Evolutionary conservation across 2,888 invertebrate genomes (phyloP).

Genomic region (Rhopalosiphum nymphaeae): DNA sequence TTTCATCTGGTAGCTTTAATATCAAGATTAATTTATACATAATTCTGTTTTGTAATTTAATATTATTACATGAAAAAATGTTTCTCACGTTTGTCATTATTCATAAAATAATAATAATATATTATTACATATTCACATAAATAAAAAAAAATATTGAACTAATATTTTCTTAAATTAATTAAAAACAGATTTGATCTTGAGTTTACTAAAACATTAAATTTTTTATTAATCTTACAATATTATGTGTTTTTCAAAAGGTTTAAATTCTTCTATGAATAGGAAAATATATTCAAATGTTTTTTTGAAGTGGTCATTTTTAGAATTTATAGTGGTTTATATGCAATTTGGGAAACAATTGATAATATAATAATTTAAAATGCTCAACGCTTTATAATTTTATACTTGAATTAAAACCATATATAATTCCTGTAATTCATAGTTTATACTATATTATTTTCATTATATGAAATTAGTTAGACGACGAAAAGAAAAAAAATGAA

Average conservation of each 20-base stretch:
- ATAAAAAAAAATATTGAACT: too few species aligned
- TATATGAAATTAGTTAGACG: background rate
- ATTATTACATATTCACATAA: too few species aligned
- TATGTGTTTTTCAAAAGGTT: background rate
- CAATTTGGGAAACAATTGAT: background rate
- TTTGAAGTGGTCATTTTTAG: background rate
- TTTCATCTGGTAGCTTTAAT: background rate
- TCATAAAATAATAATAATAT: background rate
- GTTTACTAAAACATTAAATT: background rate
- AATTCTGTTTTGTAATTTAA: background rate
- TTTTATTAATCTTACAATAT: background rate
- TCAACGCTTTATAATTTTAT: background rate
- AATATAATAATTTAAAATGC: background rate
- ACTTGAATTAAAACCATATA: background rate
- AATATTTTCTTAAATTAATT: too few species aligned
- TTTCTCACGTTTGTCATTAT: background rate
- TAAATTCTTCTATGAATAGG: background rate
- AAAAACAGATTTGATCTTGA: background rate
- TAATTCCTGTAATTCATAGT: background rate
- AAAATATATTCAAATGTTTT: background rate
- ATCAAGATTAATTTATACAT: background rate
- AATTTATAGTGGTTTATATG: background rate
- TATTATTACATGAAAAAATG: background rate
- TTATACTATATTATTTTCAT: background rate
- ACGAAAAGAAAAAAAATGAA: background rate